A percentile compares a stretch with the other conserved stretches of the same genome.
Conservation (phyloP, 2,888 invertebrate species). For the Nipponacmea schrenckii region DNA sequence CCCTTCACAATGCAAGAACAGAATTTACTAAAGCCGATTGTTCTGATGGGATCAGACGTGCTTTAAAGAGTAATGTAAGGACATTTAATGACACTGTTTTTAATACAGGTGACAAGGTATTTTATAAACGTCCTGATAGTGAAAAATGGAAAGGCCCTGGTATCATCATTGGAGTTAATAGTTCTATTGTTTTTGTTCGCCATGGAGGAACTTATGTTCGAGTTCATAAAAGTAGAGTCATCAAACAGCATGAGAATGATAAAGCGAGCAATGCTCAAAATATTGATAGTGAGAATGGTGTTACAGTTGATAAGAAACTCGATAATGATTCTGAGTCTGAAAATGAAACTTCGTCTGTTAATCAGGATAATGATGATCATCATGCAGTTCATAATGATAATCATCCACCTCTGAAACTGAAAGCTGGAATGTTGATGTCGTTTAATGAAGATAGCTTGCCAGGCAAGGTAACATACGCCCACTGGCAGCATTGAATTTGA, state of each 20-base stretch:
- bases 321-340: neutral
- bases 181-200: conserved; percentile 16
- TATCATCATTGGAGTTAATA: conserved; percentile 15
- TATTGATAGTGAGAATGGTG: too few species aligned
- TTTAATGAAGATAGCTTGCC: too few species aligned
- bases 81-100: neutral
- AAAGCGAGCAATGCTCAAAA: too few species aligned
- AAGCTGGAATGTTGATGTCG: neutral
- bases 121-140: conserved; percentile 21
- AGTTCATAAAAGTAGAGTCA: conserved; percentile 14
- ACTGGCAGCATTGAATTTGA: too few species aligned
- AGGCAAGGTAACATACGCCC: too few species aligned
- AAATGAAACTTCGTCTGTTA: neutral
- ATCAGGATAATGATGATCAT: neutral
- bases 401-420: conserved; percentile 8
- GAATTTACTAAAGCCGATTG: conserved; percentile 15
- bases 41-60: conserved; percentile 16
- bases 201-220: conserved; percentile 19
- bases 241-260: neutral
- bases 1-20: conserved; percentile 9
- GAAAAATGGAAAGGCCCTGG: conserved; percentile 16
- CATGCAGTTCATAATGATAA: neutral
- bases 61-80: conserved; percentile 11
- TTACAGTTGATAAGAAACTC: too few species aligned
- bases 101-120: conserved; percentile 16